Percentiles rank a stretch among this genome's conserved stretches.
These are phyloP conservation scores for Forbesichthys papilliferus DNA, from an alignment of 2,113 vertebrate genomes.

Conservation along the genomic window DNA sequence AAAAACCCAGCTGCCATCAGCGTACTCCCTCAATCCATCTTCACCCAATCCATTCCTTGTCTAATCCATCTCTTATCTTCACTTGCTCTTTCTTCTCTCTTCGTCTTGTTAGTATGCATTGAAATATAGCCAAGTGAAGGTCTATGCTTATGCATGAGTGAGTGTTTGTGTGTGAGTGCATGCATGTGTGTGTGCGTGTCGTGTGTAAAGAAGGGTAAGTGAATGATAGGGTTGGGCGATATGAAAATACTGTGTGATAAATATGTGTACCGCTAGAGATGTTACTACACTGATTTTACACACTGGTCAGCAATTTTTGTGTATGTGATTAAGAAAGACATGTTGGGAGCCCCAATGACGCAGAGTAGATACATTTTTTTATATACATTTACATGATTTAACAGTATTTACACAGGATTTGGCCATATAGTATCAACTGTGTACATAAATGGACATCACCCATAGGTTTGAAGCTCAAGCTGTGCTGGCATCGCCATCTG, in stretches of 20 bases:
- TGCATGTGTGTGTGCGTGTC: slow-evolving; percentile 20
- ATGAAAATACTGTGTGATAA: no score
- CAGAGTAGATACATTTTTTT: no score
- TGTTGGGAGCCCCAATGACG: no score
- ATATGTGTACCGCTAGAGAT: no score
- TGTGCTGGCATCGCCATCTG: no score
- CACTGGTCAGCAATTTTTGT: no score
- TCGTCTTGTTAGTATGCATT: slow-evolving; percentile 66
- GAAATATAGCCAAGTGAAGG: slow-evolving; percentile 56
- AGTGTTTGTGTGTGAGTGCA: slow-evolving; percentile 25
- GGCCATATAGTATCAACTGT: not conserved
- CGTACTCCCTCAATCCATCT: slow-evolving; percentile 33
- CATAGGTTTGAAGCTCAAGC: not conserved
- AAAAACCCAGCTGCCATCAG: slow-evolving; percentile 26
- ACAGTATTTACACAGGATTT: not conserved
- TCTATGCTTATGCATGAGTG: slow-evolving; percentile 49
- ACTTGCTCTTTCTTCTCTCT: slow-evolving; percentile 31
- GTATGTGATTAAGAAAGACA: no score
- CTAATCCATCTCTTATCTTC: slow-evolving; percentile 51
- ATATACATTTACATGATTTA: no score
- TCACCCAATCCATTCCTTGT: slow-evolving; percentile 30
- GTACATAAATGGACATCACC: not conserved
- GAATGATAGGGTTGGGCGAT: not conserved
- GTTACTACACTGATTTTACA: no score
- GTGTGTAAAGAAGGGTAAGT: not conserved